Percentiles rank a stretch among this genome's conserved stretches.
These are phyloP conservation scores for Patella vulgata DNA, from an alignment of 1,140 invertebrate genomes.

Conservation along the genomic window DNA sequence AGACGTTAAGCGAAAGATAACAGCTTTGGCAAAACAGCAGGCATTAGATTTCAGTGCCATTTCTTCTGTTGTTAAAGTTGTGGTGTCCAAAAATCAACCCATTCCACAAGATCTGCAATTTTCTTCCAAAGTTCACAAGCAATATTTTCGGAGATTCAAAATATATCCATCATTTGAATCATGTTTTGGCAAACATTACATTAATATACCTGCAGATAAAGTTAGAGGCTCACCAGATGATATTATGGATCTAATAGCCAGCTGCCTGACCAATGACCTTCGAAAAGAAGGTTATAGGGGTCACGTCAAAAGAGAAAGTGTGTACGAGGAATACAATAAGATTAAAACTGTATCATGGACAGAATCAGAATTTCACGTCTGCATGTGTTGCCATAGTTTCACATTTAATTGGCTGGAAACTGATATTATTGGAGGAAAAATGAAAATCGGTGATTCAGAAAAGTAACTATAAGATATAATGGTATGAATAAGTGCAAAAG, in stretches of 20 bases:
- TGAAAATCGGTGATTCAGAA: too few relatives aligned
- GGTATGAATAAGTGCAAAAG: too few relatives aligned
- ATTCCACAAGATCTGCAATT: slow-evolving; percentile 42
- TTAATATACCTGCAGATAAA: slow-evolving; percentile 34
- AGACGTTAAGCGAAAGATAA: slow-evolving; percentile 31
- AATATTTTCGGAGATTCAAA: slow-evolving; percentile 41
- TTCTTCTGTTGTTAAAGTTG: slow-evolving; percentile 31
- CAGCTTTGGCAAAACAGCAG: slow-evolving; percentile 33
- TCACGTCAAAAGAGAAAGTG: slow-evolving; percentile 18
- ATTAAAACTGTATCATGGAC: slow-evolving; percentile 36
- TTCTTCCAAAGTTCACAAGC: slow-evolving; percentile 43
- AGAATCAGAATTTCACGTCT: slow-evolving; percentile 43
- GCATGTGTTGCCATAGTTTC: slow-evolving; percentile 36
- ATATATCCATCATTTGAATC: slow-evolving; percentile 37
- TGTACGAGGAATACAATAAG: slow-evolving; percentile 35
- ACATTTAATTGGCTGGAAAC: slow-evolving; percentile 40
- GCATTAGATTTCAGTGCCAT: slow-evolving; percentile 33
- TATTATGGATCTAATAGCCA: slow-evolving; percentile 33
- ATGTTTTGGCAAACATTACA: slow-evolving; percentile 39
- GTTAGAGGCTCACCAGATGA: slow-evolving; percentile 33
- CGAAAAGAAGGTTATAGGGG: slow-evolving; percentile 30
- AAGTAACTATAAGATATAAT: too few relatives aligned
- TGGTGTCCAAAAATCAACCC: slow-evolving; percentile 41
- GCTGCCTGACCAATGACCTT: slow-evolving; percentile 33
- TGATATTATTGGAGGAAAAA: not conserved